phyloP scores from a whole-genome alignment of 2,797 vertebrate genomes.

The Anabacerthia variegaticeps region DNA sequence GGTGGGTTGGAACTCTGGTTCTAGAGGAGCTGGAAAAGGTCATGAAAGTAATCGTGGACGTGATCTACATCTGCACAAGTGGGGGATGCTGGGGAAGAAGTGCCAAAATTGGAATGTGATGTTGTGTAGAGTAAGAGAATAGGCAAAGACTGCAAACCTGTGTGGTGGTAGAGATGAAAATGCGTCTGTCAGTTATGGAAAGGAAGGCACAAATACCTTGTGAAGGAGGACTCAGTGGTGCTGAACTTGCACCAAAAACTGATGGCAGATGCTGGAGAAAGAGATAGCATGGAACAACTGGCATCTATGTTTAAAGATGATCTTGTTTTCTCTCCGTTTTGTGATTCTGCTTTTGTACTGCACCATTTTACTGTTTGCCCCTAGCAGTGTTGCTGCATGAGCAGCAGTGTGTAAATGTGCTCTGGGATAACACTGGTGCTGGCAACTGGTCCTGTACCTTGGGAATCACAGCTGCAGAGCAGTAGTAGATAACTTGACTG shows the following conservation, averaged over 20 bases:
- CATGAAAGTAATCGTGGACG: neutral
- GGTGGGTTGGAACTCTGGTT: neutral
- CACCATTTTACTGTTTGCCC: neutral
- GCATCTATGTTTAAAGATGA: neutral
- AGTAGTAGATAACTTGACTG: neutral
- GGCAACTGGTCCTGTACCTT: neutral
- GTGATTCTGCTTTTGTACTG: neutral
- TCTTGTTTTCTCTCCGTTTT: neutral
- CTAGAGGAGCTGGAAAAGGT: neutral
- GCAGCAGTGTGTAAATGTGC: neutral
- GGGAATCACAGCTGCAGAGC: neutral
- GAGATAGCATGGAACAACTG: neutral
- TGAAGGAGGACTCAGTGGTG: neutral
- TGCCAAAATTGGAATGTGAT: neutral
- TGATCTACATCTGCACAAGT: neutral
- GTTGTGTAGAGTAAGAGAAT: neutral
- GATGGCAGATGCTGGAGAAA: neutral
- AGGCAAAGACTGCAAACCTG: neutral
- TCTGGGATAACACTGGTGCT: neutral
- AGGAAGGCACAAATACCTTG: neutral
- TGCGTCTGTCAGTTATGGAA: neutral
- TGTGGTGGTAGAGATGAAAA: neutral
- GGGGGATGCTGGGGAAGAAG: neutral
- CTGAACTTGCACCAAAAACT: neutral
- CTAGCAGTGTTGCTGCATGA: accelerated